Percentiles rank a stretch among this genome's conserved stretches.
Conservation (phyloP, 2,888 invertebrate genomes). For the Temnothorax rugatulus region DNA sequence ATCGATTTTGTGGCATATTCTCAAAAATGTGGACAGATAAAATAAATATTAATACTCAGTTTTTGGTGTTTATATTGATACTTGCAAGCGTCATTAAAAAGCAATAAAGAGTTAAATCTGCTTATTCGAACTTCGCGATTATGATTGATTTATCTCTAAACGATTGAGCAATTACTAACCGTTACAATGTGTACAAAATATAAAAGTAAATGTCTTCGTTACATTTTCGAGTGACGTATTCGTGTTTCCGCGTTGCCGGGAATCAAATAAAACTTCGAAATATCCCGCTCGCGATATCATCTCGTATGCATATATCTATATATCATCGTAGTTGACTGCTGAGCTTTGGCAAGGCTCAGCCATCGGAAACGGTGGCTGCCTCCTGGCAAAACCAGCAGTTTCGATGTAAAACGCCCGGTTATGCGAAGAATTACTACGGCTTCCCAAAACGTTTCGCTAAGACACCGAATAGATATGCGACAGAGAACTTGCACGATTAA, state of each 20-base stretch:
- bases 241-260: slow-evolving; percentile 36
- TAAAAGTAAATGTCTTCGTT: slow-evolving; percentile 31
- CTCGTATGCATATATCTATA: slow-evolving; percentile 52
- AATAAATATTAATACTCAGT: neutral
- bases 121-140: neutral
- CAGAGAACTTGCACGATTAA: slow-evolving; percentile 14
- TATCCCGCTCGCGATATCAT: slow-evolving; percentile 51
- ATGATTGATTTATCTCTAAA: neutral
- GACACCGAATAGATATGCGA: slow-evolving; percentile 1
- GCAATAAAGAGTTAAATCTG: slow-evolving; percentile 1
- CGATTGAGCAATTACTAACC: neutral
- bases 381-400: slow-evolving; percentile 51
- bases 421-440: slow-evolving; percentile 38
- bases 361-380: slow-evolving; percentile 49
- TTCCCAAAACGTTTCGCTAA: slow-evolving; percentile 33
- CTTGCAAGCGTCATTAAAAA: neutral
- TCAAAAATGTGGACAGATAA: neutral
- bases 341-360: slow-evolving; percentile 54
- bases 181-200: slow-evolving; percentile 1
- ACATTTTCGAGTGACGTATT: slow-evolving; percentile 50
- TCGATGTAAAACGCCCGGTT: slow-evolving; percentile 48
- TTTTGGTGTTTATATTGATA: neutral
- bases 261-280: slow-evolving; percentile 56
- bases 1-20: neutral
- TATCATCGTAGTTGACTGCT: slow-evolving; percentile 53